phyloP scores from a whole-genome alignment of 2,797 vertebrate genomes.

The Anguilla anguilla region DNA sequence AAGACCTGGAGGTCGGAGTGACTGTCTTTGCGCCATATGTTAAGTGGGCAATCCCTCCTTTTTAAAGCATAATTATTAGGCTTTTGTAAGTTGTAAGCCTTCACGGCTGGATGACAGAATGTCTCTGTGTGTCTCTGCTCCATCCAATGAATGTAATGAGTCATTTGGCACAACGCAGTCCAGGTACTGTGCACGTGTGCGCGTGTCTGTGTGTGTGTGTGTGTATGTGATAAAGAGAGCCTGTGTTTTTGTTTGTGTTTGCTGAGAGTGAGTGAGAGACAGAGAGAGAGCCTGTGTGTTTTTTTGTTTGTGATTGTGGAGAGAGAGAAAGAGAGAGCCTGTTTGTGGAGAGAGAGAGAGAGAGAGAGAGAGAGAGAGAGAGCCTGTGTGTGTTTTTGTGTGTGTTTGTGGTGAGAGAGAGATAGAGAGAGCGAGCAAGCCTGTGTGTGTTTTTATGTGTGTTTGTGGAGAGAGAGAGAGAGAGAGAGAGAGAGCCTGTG shows the following conservation, averaged over 20 bases:
- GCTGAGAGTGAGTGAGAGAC: not conserved
- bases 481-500: too few relatives aligned
- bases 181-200: not conserved
- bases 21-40: conserved; percentile 1
- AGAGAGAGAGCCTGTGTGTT: not conserved
- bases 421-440: too few relatives aligned
- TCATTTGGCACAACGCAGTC: not conserved
- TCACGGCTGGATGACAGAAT: not conserved
- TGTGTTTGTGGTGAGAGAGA: too few relatives aligned
- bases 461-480: too few relatives aligned
- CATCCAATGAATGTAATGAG: not conserved
- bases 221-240: conserved; percentile 19
- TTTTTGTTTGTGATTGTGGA: not conserved
- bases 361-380: too few relatives aligned
- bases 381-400: too few relatives aligned
- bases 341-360: not conserved
- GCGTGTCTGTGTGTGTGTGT: conserved; percentile 24
- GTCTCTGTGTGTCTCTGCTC: not conserved
- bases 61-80: not conserved
- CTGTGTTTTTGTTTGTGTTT: not conserved
- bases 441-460: too few relatives aligned
- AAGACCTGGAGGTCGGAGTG: conserved; percentile 3
- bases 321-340: too few relatives aligned
- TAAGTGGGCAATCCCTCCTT: not conserved
- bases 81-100: not conserved